These are phyloP conservation scores for Geodia barretti DNA, from an alignment of 37 sponge, comb jelly and placozoan species.

Conservation along the genomic window DNA sequence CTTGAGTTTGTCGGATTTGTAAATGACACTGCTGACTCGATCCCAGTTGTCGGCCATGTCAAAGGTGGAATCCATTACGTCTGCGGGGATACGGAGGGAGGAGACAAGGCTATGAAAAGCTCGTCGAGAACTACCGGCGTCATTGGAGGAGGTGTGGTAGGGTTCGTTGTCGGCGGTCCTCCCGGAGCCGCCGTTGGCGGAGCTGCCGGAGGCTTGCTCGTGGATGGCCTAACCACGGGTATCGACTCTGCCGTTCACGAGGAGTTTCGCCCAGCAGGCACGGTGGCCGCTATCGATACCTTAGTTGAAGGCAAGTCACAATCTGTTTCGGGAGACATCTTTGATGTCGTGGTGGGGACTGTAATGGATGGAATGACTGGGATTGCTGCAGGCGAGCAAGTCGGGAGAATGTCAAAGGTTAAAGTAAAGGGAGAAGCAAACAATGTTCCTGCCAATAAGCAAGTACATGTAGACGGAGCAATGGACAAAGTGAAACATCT, in stretches of 20 bases:
- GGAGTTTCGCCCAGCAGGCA: conserved; percentile 14
- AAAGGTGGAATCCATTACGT: conserved; percentile 39
- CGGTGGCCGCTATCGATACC: too few species aligned
- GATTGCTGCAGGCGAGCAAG: too few species aligned
- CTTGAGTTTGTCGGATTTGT: not conserved
- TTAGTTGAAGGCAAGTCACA: too few species aligned
- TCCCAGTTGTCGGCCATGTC: conserved; percentile 32
- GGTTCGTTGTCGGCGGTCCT: conserved; percentile 14
- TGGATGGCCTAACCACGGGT: conserved; percentile 21
- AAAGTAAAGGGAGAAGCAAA: too few species aligned
- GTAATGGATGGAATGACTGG: too few species aligned
- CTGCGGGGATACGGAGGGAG: conserved; percentile 31
- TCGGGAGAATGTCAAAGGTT: too few species aligned
- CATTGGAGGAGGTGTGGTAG: conserved; percentile 28
- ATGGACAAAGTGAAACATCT: too few species aligned
- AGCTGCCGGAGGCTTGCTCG: not conserved
- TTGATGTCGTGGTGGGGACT: too few species aligned
- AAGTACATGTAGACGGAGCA: too few species aligned
- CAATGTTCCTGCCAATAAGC: too few species aligned
- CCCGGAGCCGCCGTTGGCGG: conserved; percentile 14
- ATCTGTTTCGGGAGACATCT: too few species aligned
- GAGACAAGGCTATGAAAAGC: conserved; percentile 23
- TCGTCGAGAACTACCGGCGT: conserved; percentile 27
- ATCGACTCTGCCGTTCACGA: conserved; percentile 27
- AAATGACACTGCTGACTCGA: conserved; percentile 14